A percentile compares a stretch with the other conserved stretches of the same genome.
Evolutionary conservation across 2,797 vertebrate genomes (phyloP).

Genomic region (Sebastes trivittatus): DNA sequence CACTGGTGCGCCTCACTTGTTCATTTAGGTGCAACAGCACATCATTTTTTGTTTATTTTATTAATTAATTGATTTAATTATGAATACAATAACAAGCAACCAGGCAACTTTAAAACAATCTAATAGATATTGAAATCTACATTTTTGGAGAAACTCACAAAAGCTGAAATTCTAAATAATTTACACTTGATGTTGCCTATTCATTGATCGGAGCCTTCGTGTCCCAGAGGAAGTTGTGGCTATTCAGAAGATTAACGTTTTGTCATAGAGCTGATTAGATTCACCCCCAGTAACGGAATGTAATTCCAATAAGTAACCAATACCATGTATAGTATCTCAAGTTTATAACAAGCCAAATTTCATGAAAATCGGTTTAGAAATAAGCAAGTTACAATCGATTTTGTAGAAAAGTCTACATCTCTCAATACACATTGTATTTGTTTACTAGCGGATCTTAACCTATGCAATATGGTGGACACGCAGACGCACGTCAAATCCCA

Average conservation of each 20-base stretch:
- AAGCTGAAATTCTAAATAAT: not conserved
- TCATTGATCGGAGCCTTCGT: not conserved
- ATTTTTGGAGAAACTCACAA: not conserved
- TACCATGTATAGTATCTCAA: not conserved
- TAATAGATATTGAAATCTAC: not conserved
- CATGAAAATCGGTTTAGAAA: not conserved
- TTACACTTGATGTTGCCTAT: not conserved
- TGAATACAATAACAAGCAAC: too few species aligned
- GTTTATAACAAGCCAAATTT: not conserved
- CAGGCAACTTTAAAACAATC: fast-evolving
- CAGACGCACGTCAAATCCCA: not conserved
- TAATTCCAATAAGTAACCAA: not conserved
- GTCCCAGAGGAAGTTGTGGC: not conserved
- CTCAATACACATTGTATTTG: too few species aligned
- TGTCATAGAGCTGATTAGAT: not conserved
- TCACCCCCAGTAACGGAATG: not conserved
- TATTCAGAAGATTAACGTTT: not conserved
- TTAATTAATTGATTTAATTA: too few species aligned
- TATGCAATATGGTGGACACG: not conserved
- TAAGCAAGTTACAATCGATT: not conserved
- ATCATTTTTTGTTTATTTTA: not conserved
- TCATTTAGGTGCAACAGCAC: too few species aligned
- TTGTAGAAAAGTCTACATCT: not conserved
- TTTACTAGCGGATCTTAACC: not conserved
- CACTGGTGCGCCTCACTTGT: not conserved